Evolutionary conservation across 2,888 invertebrate species (phyloP), one percentile per base, ranked within the genome.

Genomic region (Diplazon laetatorius): DNA sequence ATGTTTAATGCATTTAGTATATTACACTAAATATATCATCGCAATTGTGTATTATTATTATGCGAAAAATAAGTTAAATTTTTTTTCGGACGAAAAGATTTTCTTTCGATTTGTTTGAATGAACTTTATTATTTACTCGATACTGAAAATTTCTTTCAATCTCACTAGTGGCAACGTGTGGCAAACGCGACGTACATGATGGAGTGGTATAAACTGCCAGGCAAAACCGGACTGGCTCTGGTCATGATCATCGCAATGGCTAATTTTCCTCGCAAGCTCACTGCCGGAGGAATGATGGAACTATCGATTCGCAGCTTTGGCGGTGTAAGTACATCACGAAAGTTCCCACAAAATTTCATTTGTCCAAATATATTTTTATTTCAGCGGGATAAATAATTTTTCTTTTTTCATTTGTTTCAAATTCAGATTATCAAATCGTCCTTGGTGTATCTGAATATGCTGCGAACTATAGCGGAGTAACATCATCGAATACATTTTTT

Each of bases 231-330:
- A 22, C 69, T 52, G 3, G 62, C 66, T 9, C 37, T 82, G 0
- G 62, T 81, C 2, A 59, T 82, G 39, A 66, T 81, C 9, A 78
- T 82, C 30, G 78, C 77, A 1, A 75, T 50, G 18, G 57, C 78
- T 14, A 79, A 82, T 55, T 42, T 35, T 37, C 80, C 82, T 0
- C 70, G 73, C 25, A 69, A 65, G 60, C 59, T 82, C 39, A 82
- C 81, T 1, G 81, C 82, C 22, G 80, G 82, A 3, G 59, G 74
- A 46, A 72, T 80, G 60, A 73, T 81, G n/a, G 77, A 81, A 57
- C 59, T 82, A n/a, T 80, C 82, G 0, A 42, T 76, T 8, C 22
- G 30, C 9, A 76, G 76, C 60, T 82, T 80, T 44, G 78, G 75
- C 30, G n/a, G 52, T 16, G 81, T 82, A 71, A 25, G 73, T 76